A percentile compares a stretch with the other conserved stretches of the same genome.
Conservation (phyloP, 2,888 invertebrate genomes). For the Drosophila meridionalis region DNA sequence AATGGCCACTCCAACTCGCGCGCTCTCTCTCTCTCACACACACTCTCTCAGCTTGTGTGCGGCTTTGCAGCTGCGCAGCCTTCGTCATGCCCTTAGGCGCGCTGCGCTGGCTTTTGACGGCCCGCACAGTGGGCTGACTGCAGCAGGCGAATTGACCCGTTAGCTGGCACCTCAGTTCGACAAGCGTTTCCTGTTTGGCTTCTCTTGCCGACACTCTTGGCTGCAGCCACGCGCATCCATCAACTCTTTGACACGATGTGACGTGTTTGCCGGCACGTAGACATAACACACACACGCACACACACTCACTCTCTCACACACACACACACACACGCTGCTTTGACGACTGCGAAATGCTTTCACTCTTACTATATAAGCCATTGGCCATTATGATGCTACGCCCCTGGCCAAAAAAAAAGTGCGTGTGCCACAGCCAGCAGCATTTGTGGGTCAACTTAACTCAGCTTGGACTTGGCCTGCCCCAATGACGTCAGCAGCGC, state of each 20-base stretch:
- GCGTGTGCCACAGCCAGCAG: constrained; percentile 28
- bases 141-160: constrained; percentile 28
- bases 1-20: constrained; percentile 49
- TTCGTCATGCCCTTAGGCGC: constrained; percentile 19
- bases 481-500: constrained; percentile 48
- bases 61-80: constrained; percentile 30
- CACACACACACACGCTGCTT: constrained; percentile 12
- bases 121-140: constrained; percentile 17
- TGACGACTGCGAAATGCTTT: constrained; percentile 69
- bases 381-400: constrained; percentile 11
- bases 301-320: constrained; percentile 7
- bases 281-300: constrained; percentile 34
- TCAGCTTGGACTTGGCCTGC: constrained; percentile 10
- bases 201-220: constrained; percentile 17
- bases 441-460: constrained; percentile 58
- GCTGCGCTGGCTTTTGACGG: background rate
- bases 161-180: constrained; percentile 39
- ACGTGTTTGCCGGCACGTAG: constrained; percentile 78
- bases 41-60: background rate
- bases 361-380: constrained; percentile 69
- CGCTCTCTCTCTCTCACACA: constrained; percentile 19
- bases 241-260: constrained; percentile 34
- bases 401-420: constrained; percentile 33
- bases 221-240: constrained; percentile 17
- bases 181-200: constrained; percentile 63